phyloP scores from a whole-genome alignment of 2,113 vertebrate species.

The Athene cunicularia region DNA sequence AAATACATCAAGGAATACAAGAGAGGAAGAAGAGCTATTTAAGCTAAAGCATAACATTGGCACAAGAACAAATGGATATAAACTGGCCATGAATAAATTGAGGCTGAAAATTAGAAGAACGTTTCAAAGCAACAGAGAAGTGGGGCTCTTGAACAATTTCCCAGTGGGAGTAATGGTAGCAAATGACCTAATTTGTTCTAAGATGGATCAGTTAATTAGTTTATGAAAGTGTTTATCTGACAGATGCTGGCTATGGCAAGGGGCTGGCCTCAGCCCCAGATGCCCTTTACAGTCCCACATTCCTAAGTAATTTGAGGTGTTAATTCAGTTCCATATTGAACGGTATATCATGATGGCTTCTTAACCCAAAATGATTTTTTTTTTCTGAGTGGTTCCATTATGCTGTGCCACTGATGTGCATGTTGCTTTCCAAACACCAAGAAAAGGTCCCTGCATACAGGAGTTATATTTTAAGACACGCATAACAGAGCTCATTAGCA shows the following conservation, averaged over 20 bases:
- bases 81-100: constrained; percentile 40
- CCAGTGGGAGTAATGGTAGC: background rate
- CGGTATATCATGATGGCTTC: background rate
- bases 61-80: constrained; percentile 44
- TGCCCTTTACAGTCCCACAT: background rate
- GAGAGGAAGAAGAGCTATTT: constrained; percentile 44
- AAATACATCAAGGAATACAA: constrained; percentile 51
- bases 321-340: background rate
- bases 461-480: background rate
- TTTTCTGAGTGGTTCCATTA: background rate
- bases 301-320: background rate
- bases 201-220: constrained; percentile 49
- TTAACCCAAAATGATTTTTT: background rate
- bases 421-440: background rate
- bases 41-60: constrained; percentile 27
- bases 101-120: constrained; percentile 39
- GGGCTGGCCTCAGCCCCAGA: background rate
- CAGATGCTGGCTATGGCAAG: background rate
- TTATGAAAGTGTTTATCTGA: constrained; percentile 23
- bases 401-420: accelerated
- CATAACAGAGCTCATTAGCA: too few relatives aligned
- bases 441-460: background rate
- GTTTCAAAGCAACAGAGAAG: constrained; percentile 32
- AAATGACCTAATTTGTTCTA: constrained; percentile 46
- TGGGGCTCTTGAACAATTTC: constrained; percentile 29